Conservation (phyloP, 2,888 invertebrate species). For the Microctonus brassicae region DNA sequence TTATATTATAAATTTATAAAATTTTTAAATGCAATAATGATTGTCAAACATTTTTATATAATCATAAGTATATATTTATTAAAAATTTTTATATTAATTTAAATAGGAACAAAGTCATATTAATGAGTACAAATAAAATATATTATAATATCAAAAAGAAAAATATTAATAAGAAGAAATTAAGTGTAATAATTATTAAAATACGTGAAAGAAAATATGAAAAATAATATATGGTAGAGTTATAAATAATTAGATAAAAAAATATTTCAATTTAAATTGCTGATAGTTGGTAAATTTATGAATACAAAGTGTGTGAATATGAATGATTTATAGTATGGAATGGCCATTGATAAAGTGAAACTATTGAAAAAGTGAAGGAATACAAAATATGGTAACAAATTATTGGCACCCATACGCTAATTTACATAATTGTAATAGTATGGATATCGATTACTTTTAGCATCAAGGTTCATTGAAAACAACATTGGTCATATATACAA, state of each 20-base stretch:
- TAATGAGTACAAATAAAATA: not conserved
- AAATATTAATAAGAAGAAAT: not conserved
- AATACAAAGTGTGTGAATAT: not conserved
- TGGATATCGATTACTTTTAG: slow-evolving; percentile 8
- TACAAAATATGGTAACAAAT: not conserved
- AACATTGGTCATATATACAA: not conserved
- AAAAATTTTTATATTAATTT: too few species aligned
- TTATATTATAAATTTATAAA: not conserved
- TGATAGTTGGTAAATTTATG: not conserved
- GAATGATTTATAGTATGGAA: not conserved
- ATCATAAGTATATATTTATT: too few species aligned
- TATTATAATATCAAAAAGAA: not conserved
- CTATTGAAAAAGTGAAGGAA: not conserved
- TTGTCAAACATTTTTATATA: not conserved
- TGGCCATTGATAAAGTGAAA: not conserved
- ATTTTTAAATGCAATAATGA: not conserved
- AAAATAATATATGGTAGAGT: not conserved
- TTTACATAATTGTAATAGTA: slow-evolving; percentile 24
- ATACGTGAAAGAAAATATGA: not conserved
- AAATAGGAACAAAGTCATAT: too few species aligned
- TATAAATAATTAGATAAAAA: slow-evolving; percentile 4
- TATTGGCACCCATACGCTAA: not conserved
- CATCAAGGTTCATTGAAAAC: not conserved
- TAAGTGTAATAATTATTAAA: not conserved
- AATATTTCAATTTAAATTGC: not conserved